Base-by-base conservation (phyloP, 2,113 vertebrate species). In the Labeo rohita region DNA sequence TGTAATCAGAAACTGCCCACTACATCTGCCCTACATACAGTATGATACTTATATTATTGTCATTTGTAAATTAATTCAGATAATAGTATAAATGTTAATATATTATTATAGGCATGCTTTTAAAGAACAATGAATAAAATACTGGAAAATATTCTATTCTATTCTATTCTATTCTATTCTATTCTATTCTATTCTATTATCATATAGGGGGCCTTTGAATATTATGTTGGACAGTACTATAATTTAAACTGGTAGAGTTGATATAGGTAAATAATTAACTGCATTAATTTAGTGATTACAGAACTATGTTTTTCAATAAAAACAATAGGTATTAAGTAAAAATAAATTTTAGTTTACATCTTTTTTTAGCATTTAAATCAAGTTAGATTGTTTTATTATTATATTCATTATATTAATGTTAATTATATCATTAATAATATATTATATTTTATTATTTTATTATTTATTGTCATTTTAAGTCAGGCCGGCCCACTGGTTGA, bases 11-110 rank as follows among this genome's bases (percentile, higher is more conserved):
- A 50, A 50, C 73, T 75, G 45, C 49, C 72, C n/a, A 28, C 45
- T 73, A 74, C 43, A 13, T 74, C 21, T 49, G 72, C 21, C 10
- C 72, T 74, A 74, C 49, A 49, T 74, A 74, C 45, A 23, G 68
- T 11, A 21, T 72, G 1, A 16, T 39, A 1, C 12, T 68, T 68
- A 4, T 11, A 5, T 72, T 21, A 21, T 21, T 45, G 8, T 72
- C 36, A 10, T 4, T 72, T 72, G 16, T 72, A 21, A 15, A 66
- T 68, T 15, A 16, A 21, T 72, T 72, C 16, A 43, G 68, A 16
- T 21, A 18, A 39, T 36, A 36, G 6, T 36, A 36, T 36, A 36
- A 68, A 18, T 70, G 36, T 39, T 18, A 18, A 65, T 28, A 65
- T 13, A 65, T 65, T 65, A 1, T 70, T 4, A 70, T 70, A 70